A percentile compares a stretch with the other conserved stretches of the same genome.
These are phyloP conservation scores for Zaprionus capensis DNA, from an alignment of 1,140 invertebrate species.

Conservation along the genomic window DNA sequence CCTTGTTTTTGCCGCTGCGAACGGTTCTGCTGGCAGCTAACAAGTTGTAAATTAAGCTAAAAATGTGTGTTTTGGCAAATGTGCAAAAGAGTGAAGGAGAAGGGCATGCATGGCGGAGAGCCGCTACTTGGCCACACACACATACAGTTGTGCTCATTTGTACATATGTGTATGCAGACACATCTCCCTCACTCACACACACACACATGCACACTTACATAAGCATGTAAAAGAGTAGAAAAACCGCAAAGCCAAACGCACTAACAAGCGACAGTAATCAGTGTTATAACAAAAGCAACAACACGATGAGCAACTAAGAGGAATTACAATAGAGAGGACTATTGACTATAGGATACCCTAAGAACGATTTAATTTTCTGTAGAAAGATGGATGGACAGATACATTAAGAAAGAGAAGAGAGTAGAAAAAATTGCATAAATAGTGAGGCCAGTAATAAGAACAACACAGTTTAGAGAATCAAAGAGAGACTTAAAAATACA, in stretches of 20 bases:
- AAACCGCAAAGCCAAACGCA: conserved; percentile 78
- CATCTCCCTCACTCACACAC: background rate
- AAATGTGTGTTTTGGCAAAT: conserved; percentile 77
- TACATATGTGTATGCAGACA: background rate
- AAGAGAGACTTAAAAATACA: too few species aligned
- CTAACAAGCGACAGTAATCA: conserved; percentile 78
- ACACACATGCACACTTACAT: conserved; percentile 39
- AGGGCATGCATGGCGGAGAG: background rate
- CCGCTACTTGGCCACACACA: conserved; percentile 40
- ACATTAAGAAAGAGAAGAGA: too few species aligned
- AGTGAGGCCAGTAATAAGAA: too few species aligned
- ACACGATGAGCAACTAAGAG: conserved; percentile 11
- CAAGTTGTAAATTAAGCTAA: conserved; percentile 81
- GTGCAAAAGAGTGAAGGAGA: conserved; percentile 45
- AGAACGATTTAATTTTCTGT: background rate
- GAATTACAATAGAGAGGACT: background rate
- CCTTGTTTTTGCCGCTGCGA: conserved; percentile 58
- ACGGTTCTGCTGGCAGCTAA: conserved; percentile 74
- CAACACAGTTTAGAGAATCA: too few species aligned
- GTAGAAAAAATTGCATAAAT: too few species aligned
- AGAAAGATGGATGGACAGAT: too few species aligned
- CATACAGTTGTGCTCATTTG: background rate
- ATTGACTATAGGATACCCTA: background rate
- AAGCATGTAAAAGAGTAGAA: conserved; percentile 69
- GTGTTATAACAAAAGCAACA: conserved; percentile 57